Evolutionary conservation across 2,888 invertebrate genomes (phyloP), one percentile per base, ranked within the genome.

Genomic region (Bellardia bayeri): DNA sequence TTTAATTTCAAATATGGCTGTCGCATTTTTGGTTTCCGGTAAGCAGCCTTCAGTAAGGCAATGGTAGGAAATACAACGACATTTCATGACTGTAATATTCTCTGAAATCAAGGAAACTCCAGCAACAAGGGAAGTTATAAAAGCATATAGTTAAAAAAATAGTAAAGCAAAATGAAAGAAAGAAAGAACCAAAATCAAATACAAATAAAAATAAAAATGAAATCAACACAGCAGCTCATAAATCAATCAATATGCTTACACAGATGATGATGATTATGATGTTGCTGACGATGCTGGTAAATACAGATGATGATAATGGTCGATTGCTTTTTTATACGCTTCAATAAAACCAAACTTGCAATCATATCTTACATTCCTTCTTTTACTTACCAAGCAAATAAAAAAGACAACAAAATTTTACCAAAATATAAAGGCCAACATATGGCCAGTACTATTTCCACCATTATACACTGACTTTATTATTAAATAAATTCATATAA

Each of bases 191-290:
- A 6, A 37, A 37, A 37, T 37, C 37, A 45, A 45, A 11, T 11
- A 45, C 45, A 56, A 74, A 37, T 37, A 45, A 45, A 9, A 45
- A 45, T 3, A 45, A 45, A 3, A 45, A 45, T 45, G 30, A 37
- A 13, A 16, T 4, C 8, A 6, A 45, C 2, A 45, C 16, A 9
- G 4, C 7, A 9, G 51, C 51, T 54, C 66, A 69, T 80, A 69
- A 80, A 80, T 69, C 58, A 79, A 69, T 79, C 79, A 69, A 61
- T 79, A 42, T 30, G 40, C 40, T 56, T 68, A 49, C 61, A 45
- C 37, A 58, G 45, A 45, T 45, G 45, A 7, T 42, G 42, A 8
- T 5, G 42, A 45, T 45, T 11, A 3, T 45, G 13, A 0, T 45
- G 13, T 3, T 13, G 3, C 9, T 45, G 16, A 3, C 64, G 75